phyloP scores from a whole-genome alignment of 2,888 invertebrate species.

The Carabus problematicus region DNA sequence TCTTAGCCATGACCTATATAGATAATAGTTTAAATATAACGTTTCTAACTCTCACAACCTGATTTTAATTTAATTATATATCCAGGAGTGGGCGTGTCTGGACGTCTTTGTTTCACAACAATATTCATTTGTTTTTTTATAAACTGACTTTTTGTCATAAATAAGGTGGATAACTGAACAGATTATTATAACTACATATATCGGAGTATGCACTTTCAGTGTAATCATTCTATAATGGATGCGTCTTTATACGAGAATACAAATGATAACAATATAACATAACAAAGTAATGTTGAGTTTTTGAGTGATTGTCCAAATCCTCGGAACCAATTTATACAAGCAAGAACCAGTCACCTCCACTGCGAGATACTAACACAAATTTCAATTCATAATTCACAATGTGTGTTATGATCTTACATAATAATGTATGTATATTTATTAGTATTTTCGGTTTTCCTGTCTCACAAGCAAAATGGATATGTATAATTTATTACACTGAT shows the following conservation, averaged over 20 bases:
- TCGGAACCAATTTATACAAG: conserved; percentile 20
- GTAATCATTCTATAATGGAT: background rate
- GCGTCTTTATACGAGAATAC: no score
- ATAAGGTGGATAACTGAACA: background rate
- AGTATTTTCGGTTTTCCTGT: conserved; percentile 42
- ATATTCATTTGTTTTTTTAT: background rate
- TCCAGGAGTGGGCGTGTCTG: conserved; percentile 42
- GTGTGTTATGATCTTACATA: conserved; percentile 41
- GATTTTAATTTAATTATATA: conserved; percentile 40
- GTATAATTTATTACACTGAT: conserved; percentile 43
- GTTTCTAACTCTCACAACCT: conserved; percentile 43
- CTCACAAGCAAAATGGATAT: conserved; percentile 44
- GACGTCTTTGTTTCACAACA: conserved; percentile 32
- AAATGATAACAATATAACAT: no score
- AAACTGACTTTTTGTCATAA: no score
- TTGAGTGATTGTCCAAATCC: conserved; percentile 41
- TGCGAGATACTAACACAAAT: conserved; percentile 41
- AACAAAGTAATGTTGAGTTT: conserved; percentile 1
- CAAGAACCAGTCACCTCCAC: conserved; percentile 36
- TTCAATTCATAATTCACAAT: conserved; percentile 36
- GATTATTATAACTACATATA: background rate
- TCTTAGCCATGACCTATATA: conserved; percentile 42
- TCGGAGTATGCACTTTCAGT: background rate
- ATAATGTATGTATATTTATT: conserved; percentile 39
- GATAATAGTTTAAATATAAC: conserved; percentile 40